Conservation (phyloP, 1,140 invertebrate genomes). For the Hyphantria cunea region DNA sequence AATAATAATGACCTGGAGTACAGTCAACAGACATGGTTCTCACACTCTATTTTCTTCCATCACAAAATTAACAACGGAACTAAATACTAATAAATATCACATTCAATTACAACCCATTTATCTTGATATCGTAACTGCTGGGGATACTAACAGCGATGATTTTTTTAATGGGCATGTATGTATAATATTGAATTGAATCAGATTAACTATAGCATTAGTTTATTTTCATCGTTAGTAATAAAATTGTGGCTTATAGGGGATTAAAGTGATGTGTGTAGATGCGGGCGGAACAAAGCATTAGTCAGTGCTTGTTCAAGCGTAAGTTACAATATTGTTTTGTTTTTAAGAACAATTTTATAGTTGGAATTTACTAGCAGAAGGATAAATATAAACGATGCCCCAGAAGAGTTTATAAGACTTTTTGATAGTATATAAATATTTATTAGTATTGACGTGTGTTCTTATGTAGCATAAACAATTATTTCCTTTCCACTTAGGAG, state of each 20-base stretch:
- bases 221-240: constrained; percentile 59
- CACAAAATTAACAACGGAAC: constrained; percentile 15
- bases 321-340: constrained; percentile 1
- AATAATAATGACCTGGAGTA: neutral
- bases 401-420: too few species aligned
- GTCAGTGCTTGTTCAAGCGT: too few species aligned
- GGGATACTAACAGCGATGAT: constrained; percentile 2
- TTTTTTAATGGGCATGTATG: constrained; percentile 39
- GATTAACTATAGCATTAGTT: constrained; percentile 57
- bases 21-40: constrained; percentile 1
- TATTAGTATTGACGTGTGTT: too few species aligned
- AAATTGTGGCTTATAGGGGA: constrained; percentile 50
- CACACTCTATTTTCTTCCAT: constrained; percentile 13
- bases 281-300: constrained; percentile 27
- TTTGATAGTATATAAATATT: too few species aligned
- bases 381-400: too few species aligned
- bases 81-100: constrained; percentile 9
- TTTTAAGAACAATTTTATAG: constrained; percentile 1
- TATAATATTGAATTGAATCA: constrained; percentile 39
- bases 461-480: too few species aligned
- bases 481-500: too few species aligned
- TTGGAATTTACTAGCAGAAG: neutral
- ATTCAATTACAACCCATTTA: constrained; percentile 16
- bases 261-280: constrained; percentile 39
- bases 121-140: constrained; percentile 13